These are phyloP conservation scores for Brevimyrus niger DNA, from an alignment of 2,113 vertebrate species.

Conservation along the genomic window DNA sequence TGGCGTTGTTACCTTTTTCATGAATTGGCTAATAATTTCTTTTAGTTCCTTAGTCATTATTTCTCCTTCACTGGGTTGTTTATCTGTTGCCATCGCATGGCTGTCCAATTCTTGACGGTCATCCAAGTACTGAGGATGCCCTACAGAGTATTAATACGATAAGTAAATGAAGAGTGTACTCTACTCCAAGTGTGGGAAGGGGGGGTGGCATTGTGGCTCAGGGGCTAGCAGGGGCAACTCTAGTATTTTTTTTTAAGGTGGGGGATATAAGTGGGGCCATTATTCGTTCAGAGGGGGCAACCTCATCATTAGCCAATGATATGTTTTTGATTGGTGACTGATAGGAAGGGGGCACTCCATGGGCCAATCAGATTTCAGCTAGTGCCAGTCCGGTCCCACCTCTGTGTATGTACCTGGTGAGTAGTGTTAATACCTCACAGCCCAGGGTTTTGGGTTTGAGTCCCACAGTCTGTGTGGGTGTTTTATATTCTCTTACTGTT, in stretches of 20 bases:
- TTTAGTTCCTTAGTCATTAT: conserved; percentile 68
- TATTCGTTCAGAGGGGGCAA: neutral
- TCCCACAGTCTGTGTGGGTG: neutral
- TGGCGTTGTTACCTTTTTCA: conserved; percentile 61
- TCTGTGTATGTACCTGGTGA: neutral
- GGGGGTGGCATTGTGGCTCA: neutral
- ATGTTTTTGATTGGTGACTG: neutral
- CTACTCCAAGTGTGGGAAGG: neutral
- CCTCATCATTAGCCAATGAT: neutral
- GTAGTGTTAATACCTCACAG: neutral
- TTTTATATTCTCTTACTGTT: neutral
- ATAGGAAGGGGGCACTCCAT: neutral
- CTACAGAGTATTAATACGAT: neutral
- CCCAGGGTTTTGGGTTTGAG: neutral
- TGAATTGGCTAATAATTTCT: conserved; percentile 70
- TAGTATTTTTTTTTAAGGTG: neutral
- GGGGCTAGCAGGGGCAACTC: neutral
- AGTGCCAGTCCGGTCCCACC: neutral
- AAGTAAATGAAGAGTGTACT: neutral
- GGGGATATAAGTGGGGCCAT: neutral
- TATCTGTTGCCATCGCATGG: conserved; percentile 12
- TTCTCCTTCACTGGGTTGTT: conserved; percentile 62
- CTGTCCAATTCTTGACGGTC: neutral
- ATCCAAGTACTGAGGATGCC: neutral
- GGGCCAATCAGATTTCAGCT: neutral